Evolutionary conservation across 2,797 vertebrate species (phyloP).

Genomic region (Sylvilagus floridanus): DNA sequence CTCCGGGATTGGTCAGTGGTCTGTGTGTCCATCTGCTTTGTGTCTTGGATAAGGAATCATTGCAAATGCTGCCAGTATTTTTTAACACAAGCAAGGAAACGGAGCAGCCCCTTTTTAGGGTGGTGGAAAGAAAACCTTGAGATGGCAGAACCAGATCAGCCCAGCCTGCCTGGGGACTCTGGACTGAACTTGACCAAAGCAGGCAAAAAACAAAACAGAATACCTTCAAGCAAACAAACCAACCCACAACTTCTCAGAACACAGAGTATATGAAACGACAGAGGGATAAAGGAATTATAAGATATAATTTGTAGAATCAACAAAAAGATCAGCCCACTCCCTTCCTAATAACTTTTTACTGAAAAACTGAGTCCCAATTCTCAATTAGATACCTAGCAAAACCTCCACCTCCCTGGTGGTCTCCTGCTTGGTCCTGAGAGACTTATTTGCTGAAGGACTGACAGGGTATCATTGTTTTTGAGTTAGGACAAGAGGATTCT

Average conservation of each 20-base stretch:
- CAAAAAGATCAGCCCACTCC: background rate
- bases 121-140: slow-evolving; percentile 10
- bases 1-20: slow-evolving; percentile 46
- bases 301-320: background rate
- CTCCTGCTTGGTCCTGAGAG: background rate
- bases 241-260: background rate
- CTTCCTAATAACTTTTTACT: background rate
- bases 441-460: background rate
- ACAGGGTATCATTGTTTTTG: background rate
- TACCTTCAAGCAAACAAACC: background rate
- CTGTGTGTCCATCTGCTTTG: slow-evolving; percentile 51
- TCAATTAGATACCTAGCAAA: background rate
- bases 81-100: slow-evolving; percentile 21
- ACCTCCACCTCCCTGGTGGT: background rate
- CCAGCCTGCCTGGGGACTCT: background rate
- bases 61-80: background rate
- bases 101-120: background rate
- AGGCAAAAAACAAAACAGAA: background rate
- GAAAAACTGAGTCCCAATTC: background rate
- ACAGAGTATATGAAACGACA: background rate
- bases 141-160: background rate
- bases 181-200: background rate
- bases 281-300: slow-evolving; percentile 17
- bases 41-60: slow-evolving; percentile 40
- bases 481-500: background rate